A percentile compares a stretch with the other conserved stretches of the same genome.
These are phyloP conservation scores for Diabrotica undecimpunctata DNA, from an alignment of 1,140 invertebrate species.

Conservation along the genomic window DNA sequence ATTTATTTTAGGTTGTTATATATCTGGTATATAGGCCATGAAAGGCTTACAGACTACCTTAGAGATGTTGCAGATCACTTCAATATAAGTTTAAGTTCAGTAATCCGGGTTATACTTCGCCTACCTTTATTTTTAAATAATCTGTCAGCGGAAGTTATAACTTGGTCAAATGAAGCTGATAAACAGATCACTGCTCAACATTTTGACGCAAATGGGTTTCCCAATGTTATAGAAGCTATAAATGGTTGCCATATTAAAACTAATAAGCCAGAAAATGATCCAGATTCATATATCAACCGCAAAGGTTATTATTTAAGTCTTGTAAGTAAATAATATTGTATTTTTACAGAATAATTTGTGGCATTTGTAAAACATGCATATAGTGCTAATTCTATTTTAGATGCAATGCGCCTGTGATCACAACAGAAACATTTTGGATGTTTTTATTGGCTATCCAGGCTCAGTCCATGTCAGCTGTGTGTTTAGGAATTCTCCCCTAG, in stretches of 20 bases:
- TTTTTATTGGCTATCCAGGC: no score
- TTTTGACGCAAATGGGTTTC: conserved; percentile 1
- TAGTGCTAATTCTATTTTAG: not conserved
- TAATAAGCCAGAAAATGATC: not conserved
- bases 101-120: not conserved
- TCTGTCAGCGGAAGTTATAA: conserved; percentile 1
- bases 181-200: not conserved
- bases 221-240: not conserved
- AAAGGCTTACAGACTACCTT: no score
- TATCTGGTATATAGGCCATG: no score
- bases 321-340: not conserved
- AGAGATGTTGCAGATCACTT: no score
- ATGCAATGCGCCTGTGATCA: no score
- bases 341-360: not conserved
- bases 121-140: not conserved
- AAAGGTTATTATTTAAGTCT: no score
- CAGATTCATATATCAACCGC: no score
- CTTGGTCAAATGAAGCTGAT: not conserved
- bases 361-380: not conserved
- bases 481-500: no score
- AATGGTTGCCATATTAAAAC: conserved; percentile 3
- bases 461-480: no score
- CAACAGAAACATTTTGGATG: no score
- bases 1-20: no score
- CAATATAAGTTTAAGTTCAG: no score